Percentiles rank a stretch among this genome's conserved stretches.
These are phyloP conservation scores for Cryptocheilus praepositus DNA, from an alignment of 2,888 invertebrate species.

Conservation along the genomic window DNA sequence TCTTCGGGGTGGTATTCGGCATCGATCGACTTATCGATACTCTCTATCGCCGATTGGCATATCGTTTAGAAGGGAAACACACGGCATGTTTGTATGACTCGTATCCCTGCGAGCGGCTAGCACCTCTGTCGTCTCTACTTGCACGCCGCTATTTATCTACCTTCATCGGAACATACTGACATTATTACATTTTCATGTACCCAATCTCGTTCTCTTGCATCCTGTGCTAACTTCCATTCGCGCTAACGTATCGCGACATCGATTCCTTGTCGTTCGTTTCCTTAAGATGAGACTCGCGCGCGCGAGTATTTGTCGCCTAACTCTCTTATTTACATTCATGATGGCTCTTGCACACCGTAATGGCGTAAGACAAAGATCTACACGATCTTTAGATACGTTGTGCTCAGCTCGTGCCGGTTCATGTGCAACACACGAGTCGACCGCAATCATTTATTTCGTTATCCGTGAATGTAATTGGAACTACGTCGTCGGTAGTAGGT, in stretches of 20 bases:
- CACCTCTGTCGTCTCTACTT: conserved; percentile 16
- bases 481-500: too few relatives aligned
- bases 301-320: conserved; percentile 26
- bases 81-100: conserved; percentile 40
- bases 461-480: too few relatives aligned
- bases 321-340: conserved; percentile 24
- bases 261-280: conserved; percentile 10
- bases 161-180: conserved; percentile 23
- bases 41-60: conserved; percentile 41
- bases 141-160: conserved; percentile 46
- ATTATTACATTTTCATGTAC: conserved; percentile 36
- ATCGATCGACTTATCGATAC: conserved; percentile 48
- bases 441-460: too few relatives aligned
- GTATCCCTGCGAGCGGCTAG: conserved; percentile 41
- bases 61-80: conserved; percentile 35
- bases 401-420: too few relatives aligned
- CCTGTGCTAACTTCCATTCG: neutral
- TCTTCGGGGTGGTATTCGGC: conserved; percentile 39
- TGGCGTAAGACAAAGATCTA: conserved; percentile 7
- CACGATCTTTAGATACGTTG: neutral
- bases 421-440: too few relatives aligned
- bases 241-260: conserved; percentile 14
- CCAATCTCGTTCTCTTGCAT: conserved; percentile 26
- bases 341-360: conserved; percentile 11
- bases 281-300: conserved; percentile 19